Percentiles rank a stretch among this genome's conserved stretches.
Evolutionary conservation across 2,888 invertebrate species (phyloP).

Genomic region (Germaria angustata): DNA sequence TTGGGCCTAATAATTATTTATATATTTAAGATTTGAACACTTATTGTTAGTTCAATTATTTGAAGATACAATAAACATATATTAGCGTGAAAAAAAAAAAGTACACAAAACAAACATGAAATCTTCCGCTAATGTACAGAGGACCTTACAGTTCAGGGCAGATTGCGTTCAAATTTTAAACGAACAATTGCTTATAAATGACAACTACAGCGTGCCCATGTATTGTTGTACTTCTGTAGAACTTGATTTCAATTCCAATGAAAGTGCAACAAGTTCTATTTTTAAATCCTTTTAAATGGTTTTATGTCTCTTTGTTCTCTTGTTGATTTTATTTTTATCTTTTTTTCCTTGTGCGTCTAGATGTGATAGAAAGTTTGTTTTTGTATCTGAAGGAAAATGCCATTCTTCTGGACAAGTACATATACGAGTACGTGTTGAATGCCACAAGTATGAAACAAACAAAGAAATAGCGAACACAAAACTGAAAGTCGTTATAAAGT

Average conservation of each 20-base stretch:
- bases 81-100: no score
- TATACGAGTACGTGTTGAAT: slow-evolving; percentile 5
- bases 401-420: background rate
- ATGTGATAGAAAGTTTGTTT: background rate
- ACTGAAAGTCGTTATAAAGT: slow-evolving; percentile 46
- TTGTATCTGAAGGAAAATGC: background rate
- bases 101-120: no score
- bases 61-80: no score
- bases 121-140: no score
- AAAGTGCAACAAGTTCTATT: slow-evolving; percentile 55
- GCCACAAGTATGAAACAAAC: background rate
- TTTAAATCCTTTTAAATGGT: slow-evolving; percentile 45
- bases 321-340: slow-evolving; percentile 5
- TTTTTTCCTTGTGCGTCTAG: background rate
- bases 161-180: background rate
- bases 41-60: no score
- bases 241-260: slow-evolving; percentile 28
- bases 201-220: background rate
- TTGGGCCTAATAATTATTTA: no score
- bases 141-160: no score
- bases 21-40: no score
- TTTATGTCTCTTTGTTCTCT: slow-evolving; percentile 23
- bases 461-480: slow-evolving; percentile 2
- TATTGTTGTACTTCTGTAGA: background rate
- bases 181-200: background rate